Percentiles rank a stretch among this genome's conserved stretches.
Evolutionary conservation across 1,140 invertebrate species (phyloP).

Genomic region (Phymastichus coffea): DNA sequence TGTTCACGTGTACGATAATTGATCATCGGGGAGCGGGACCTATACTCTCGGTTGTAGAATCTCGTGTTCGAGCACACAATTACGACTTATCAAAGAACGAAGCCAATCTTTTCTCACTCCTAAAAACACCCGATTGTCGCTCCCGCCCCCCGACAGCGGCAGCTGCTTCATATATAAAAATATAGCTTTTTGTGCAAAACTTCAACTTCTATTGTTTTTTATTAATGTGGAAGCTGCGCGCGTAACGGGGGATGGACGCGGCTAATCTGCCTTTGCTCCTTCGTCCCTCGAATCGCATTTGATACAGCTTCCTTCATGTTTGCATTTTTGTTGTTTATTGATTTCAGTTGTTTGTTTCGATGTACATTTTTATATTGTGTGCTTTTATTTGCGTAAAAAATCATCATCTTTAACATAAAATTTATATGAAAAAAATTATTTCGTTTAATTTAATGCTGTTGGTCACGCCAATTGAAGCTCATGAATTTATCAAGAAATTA

Average conservation of each 20-base stretch:
- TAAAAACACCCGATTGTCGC: slow-evolving; percentile 11
- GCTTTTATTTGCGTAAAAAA: too few relatives aligned
- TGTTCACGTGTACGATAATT: slow-evolving; percentile 22
- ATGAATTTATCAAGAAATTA: too few relatives aligned
- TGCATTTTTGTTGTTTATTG: too few relatives aligned
- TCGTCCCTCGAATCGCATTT: slow-evolving; percentile 29
- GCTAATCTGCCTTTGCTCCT: slow-evolving; percentile 30
- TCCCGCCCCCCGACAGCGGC: slow-evolving; percentile 53
- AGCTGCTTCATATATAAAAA: slow-evolving; percentile 30
- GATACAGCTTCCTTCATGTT: slow-evolving; percentile 25
- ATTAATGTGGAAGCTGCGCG: slow-evolving; percentile 43
- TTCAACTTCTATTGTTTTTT: neutral
- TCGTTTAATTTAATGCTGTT: too few relatives aligned
- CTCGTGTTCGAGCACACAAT: too few relatives aligned
- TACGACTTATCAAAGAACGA: too few relatives aligned
- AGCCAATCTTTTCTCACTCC: too few relatives aligned
- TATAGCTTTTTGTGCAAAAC: slow-evolving; percentile 20
- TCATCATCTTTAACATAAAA: too few relatives aligned
- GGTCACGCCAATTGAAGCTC: too few relatives aligned
- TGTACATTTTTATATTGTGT: too few relatives aligned
- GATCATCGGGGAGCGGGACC: slow-evolving; percentile 52
- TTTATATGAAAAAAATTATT: too few relatives aligned
- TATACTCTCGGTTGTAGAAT: slow-evolving; percentile 30
- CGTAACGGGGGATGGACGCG: slow-evolving; percentile 47
- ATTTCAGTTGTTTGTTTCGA: too few relatives aligned